Percentiles rank a stretch among this genome's conserved stretches.
Evolutionary conservation across 2,888 invertebrate species (phyloP).

Genomic region (Sinodicranocentrus sp.): DNA sequence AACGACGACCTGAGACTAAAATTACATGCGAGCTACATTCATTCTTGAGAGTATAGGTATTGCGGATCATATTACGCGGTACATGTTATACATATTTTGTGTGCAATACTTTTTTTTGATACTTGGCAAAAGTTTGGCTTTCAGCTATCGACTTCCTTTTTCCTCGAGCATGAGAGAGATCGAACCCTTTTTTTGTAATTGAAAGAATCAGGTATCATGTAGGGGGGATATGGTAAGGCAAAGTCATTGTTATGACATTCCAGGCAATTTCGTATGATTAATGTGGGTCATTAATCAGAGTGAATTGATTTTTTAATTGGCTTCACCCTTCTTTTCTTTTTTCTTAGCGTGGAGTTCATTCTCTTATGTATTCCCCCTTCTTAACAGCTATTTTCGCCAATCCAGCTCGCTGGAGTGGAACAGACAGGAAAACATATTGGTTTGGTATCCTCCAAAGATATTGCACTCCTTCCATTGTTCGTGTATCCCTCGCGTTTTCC

Average conservation of each 20-base stretch:
- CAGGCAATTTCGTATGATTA: slow-evolving; percentile 60
- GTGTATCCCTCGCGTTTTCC: too few relatives aligned
- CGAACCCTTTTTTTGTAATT: neutral
- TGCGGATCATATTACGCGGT: too few relatives aligned
- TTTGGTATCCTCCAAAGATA: neutral
- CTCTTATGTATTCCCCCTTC: neutral
- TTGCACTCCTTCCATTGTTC: too few relatives aligned
- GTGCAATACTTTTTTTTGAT: too few relatives aligned
- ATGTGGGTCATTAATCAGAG: slow-evolving; percentile 61
- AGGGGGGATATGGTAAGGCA: neutral
- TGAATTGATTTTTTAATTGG: slow-evolving; percentile 67
- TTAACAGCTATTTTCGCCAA: slow-evolving; percentile 18
- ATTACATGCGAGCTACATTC: too few relatives aligned
- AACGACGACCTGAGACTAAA: too few relatives aligned
- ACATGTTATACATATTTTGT: too few relatives aligned
- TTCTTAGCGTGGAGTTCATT: neutral
- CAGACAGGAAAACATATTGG: slow-evolving; percentile 7
- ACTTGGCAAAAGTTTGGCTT: too few relatives aligned
- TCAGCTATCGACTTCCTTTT: too few relatives aligned
- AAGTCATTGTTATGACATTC: slow-evolving; percentile 53
- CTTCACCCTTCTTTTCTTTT: slow-evolving; percentile 12
- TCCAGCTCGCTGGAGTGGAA: slow-evolving; percentile 20
- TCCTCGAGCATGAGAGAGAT: too few relatives aligned
- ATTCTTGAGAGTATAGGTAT: too few relatives aligned
- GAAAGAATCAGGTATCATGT: slow-evolving; percentile 5